phyloP scores from a whole-genome alignment of 2,113 vertebrate species.

The Dascyllus trimaculatus region DNA sequence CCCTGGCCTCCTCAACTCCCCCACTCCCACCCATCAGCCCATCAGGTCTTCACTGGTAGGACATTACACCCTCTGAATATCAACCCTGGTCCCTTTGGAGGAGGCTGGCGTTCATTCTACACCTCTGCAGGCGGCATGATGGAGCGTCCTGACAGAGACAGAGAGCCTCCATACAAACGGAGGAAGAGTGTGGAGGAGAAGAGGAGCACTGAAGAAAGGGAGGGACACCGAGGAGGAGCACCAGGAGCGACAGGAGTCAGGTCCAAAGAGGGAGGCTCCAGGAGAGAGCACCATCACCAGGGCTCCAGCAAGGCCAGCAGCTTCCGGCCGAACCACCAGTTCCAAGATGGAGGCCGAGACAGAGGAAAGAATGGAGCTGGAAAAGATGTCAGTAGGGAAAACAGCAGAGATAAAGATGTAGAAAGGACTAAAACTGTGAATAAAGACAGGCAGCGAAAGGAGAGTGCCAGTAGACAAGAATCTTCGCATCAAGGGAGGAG shows the following conservation, averaged over 20 bases:
- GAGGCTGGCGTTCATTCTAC: constrained; percentile 63
- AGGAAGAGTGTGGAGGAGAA: constrained; percentile 79
- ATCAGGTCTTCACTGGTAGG: neutral
- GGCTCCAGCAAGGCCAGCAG: neutral
- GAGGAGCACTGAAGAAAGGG: constrained; percentile 58
- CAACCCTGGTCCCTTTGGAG: neutral
- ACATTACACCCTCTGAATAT: neutral
- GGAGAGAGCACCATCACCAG: neutral
- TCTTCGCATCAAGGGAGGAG: neutral
- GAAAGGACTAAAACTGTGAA: constrained; percentile 14
- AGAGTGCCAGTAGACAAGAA: neutral
- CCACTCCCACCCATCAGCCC: constrained; percentile 55
- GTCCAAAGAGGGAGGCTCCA: neutral
- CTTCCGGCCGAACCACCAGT: neutral
- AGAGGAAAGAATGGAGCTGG: neutral
- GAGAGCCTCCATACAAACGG: constrained; percentile 87
- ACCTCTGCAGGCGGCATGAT: constrained; percentile 86
- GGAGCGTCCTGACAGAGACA: constrained; percentile 82
- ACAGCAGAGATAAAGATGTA: neutral
- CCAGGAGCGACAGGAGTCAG: neutral
- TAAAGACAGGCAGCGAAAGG: neutral
- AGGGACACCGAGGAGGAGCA: constrained; percentile 5
- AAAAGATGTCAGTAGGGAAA: neutral
- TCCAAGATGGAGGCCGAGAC: constrained; percentile 10
- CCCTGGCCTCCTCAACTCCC: constrained; percentile 68